Base-by-base conservation (phyloP, 2,888 invertebrate genomes). In the Lacanobia wlatinum region DNA sequence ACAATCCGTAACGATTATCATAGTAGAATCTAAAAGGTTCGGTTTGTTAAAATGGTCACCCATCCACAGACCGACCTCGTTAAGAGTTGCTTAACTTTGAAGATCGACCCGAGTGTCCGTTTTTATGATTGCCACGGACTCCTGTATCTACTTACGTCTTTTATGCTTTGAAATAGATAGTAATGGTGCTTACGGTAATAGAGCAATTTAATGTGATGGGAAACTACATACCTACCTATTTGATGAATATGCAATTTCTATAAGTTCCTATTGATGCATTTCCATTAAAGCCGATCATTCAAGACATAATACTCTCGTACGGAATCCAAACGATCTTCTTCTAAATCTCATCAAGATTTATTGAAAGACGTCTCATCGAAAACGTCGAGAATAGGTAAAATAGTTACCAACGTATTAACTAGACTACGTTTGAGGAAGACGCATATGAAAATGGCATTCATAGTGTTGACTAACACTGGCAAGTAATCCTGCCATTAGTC, bases 401-500 rank as follows among this genome's bases (percentile, higher is more conserved):
- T 50, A 9, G 16, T 38, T 46, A 52, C 38, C 53, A 50, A 68
- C 53, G 21, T 46, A 46, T 52, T 43, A 8, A 52, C 46, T 46
- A 21, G 16, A 56, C 56, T 38, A 21, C 34, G n/a, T 43, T 69
- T 65, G 21, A 65, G 10, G 38, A 60, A 52, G n/a, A 50, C 21
- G 38, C 14, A 21, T 46, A 21, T 12, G 21, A 18, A 28, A 62
- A 46, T 58, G 10, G 50, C 46, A 28, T 1, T 3, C 53, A 58
- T 48, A 60, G 23, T 73, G 50, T 52, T 58, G 58, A 78, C 40
- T 23, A 23, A 28, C 16, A 10, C 23, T 55, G 48, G 48, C 34
- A 50, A 58, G 40, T 80, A 66, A 76, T 76, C 50, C 65, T 61
- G 21, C 60, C 21, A 52, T 76, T 61, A 74, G 66, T 74, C 16